Evolutionary conservation across 2,888 invertebrate genomes (phyloP), one percentile per base, ranked within the genome.

Genomic region (Scaptomyza polygonia): DNA sequence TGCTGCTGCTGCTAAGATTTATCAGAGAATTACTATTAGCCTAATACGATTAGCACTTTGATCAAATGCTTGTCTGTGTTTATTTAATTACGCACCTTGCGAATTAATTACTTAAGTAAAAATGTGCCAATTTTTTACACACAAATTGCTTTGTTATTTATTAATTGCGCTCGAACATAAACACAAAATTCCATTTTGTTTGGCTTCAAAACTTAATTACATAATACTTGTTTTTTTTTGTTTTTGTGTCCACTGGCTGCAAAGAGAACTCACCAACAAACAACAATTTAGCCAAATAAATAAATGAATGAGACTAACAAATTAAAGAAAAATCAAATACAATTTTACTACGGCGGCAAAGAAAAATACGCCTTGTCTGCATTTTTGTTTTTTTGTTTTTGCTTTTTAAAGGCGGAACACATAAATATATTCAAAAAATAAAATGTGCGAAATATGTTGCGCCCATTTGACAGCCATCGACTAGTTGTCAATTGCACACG

Each of bases 121-220:
- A 25, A 18, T n/a, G 18, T 29, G 12, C 36, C n/a, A 11, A 45
- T 34, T n/a, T 11, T 21, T 52, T 42, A 57, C 76, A 63, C 70
- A 58, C 79, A 82, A 79, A 82, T 83, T 61, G 57, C 44, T 58
- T 62, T 47, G 57, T 69, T 69, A 86, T 81, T 81, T 86, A 81
- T 81, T 86, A 86, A 81, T 75, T 86, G 84, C 49, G 25, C 42
- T 62, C 61, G 52, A 51, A 54, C 75, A 74, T 77, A 57, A 69
- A 77, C 48, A 62, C 34, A 18, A n/a, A 36, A 59, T 67, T 61
- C 47, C 73, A 71, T 66, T 64, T 67, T 74, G 78, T 61, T 63
- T 56, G 57, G 43, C 65, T 56, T 62, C 42, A 25, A 25, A 52
- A 54, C 39, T 39, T 39, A 64, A 67, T 81, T 86, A 74, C 85